phyloP scores from a whole-genome alignment of 64 coral and sea anemone species.

The Acropora tenuis region DNA sequence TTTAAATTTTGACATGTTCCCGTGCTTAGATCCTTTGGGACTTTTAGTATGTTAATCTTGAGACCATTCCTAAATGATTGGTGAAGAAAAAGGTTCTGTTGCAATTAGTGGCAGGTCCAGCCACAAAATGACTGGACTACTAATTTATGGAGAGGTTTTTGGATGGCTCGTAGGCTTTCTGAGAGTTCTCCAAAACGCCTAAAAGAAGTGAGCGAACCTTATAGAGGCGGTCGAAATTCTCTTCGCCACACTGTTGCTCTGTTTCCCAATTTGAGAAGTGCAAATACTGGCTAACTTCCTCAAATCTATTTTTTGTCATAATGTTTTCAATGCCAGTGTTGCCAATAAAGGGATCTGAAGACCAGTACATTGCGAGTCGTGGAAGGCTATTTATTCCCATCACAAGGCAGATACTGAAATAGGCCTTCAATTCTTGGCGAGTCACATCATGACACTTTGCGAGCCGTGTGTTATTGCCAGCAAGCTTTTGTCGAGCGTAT shows the following conservation, averaged over 20 bases:
- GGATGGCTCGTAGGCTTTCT: constrained; percentile 8
- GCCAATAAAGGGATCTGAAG: constrained; percentile 4
- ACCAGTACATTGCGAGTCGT: constrained; percentile 56
- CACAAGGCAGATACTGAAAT: constrained; percentile 54
- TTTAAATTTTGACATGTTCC: too few species aligned
- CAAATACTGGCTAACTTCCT: constrained; percentile 57
- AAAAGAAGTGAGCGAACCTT: constrained; percentile 39
- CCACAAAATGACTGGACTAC: too few species aligned
- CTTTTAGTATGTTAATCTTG: too few species aligned
- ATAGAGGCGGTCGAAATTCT: constrained; percentile 52
- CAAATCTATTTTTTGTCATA: constrained; percentile 71
- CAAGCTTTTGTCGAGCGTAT: too few species aligned
- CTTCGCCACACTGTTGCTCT: constrained; percentile 23
- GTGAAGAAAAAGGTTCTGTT: too few species aligned
- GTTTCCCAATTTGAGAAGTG: constrained; percentile 46
- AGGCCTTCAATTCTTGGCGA: not conserved
- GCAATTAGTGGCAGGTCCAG: too few species aligned
- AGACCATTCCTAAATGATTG: too few species aligned
- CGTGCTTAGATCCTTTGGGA: too few species aligned
- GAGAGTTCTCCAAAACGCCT: constrained; percentile 40
- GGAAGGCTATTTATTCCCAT: constrained; percentile 70
- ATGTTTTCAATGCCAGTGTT: constrained; percentile 58
- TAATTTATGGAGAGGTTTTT: constrained; percentile 22
- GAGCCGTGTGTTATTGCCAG: too few species aligned
- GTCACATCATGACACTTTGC: too few species aligned